Evolutionary conservation across 2,888 invertebrate species (phyloP).

Genomic region (Cheilosia pagana): DNA sequence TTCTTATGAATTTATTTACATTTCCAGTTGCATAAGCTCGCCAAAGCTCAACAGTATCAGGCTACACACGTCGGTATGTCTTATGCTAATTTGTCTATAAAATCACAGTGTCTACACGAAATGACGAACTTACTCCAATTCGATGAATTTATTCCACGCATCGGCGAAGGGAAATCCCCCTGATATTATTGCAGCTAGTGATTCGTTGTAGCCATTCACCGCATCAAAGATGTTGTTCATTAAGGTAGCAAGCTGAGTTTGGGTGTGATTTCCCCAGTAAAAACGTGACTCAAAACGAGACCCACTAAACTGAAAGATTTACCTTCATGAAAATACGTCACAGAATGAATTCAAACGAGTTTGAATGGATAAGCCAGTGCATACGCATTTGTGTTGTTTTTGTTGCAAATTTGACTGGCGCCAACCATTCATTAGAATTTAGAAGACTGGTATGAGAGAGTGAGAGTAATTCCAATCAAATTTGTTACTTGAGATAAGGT

Average conservation of each 20-base stretch:
- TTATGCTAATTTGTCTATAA: neutral
- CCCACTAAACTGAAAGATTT: neutral
- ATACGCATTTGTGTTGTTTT: too few relatives aligned
- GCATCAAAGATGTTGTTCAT: conserved; percentile 2
- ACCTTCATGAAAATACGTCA: neutral
- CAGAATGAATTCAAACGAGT: too few relatives aligned
- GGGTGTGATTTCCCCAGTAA: neutral
- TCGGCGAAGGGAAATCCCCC: conserved; percentile 2
- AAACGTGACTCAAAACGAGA: neutral
- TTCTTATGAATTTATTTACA: too few relatives aligned
- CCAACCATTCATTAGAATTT: too few relatives aligned
- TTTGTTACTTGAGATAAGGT: too few relatives aligned
- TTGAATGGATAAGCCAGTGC: too few relatives aligned
- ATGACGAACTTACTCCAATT: neutral
- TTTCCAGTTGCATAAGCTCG: neutral
- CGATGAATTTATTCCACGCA: neutral
- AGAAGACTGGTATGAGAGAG: too few relatives aligned
- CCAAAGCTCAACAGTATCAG: neutral
- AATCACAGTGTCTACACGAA: neutral
- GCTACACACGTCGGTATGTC: neutral
- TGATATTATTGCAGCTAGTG: neutral
- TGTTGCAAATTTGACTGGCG: too few relatives aligned
- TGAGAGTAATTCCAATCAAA: too few relatives aligned
- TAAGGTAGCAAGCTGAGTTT: neutral
- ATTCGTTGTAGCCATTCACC: neutral